Evolutionary conservation across 1,140 invertebrate species (phyloP), one percentile per base, ranked within the genome.

Genomic region (Drosophila erecta): DNA sequence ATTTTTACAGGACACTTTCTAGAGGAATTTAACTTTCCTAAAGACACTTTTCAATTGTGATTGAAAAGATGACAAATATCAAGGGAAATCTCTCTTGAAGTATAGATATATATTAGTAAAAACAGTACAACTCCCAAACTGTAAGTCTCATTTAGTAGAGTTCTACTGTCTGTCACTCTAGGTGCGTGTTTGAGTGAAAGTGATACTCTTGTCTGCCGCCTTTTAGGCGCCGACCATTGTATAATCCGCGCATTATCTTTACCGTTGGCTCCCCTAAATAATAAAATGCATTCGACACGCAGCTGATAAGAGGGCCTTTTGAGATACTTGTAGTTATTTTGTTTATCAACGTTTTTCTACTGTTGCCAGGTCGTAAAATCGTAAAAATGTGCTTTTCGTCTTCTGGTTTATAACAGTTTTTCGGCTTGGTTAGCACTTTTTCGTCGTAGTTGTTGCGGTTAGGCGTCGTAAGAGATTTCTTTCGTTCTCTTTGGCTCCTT

Each of bases 141-240:
- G 5, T 14, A 12, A 46, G 61, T 46, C 37, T 6, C 12, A 64
- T n/a, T 35, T 40, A 3, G 11, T 7, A 20, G 27, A 20, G 38
- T 35, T 17, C 20, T n/a, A 67, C 64, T 51, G 59, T 58, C 64
- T 51, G 59, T 58, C 24, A 2, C 27, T 35, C 10, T 30, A 30
- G 33, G 43, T 65, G 24, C 60, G 49, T 40, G 43, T 56, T 47
- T 27, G 24, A 49, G 47, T 43, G 57, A 66, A 49, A 58, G 55
- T 61, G 46, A 43, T 54, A 51, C 75, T 81, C 81, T 86, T n/a
- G 73, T 58, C 50, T 67, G 83, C 84, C 83, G 84, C 49, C 83
- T 87, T 87, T 89, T 83, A 83, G 83, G 83, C 83, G 83, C 83
- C 83, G 58, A 27, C 62, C 35, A 60, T 65, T 58, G 57, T 75